These are phyloP conservation scores for Pseudomyrmex flavicornis DNA, from an alignment of 1,140 invertebrate species.

Conservation along the genomic window DNA sequence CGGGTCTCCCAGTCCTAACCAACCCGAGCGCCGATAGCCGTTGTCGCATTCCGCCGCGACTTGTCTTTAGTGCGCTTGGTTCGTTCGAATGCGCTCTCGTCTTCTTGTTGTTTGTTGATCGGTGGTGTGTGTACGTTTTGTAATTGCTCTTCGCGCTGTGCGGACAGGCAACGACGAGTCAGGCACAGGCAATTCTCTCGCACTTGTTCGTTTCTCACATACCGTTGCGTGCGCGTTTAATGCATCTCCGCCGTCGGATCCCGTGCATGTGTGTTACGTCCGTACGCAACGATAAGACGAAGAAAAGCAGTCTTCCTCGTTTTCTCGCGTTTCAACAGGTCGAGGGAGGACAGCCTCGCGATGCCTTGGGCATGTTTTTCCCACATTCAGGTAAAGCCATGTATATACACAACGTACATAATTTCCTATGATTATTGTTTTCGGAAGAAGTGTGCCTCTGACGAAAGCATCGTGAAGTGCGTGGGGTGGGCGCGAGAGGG, in stretches of 20 bases:
- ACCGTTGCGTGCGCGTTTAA: conserved; percentile 45
- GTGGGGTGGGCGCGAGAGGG: not conserved
- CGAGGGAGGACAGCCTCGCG: conserved; percentile 61
- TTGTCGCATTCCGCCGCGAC: conserved; percentile 72
- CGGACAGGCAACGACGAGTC: not conserved
- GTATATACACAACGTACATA: not conserved
- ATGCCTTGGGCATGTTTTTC: conserved; percentile 79
- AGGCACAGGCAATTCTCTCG: not conserved
- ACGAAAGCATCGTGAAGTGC: conserved; percentile 20
- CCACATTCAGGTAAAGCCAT: conserved; percentile 79
- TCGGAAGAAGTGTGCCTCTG: not conserved
- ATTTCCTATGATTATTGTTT: not conserved
- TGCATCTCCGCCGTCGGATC: not conserved
- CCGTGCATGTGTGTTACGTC: conserved; percentile 31
- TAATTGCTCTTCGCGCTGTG: not conserved
- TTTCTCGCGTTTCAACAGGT: not conserved
- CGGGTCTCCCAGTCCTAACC: conserved; percentile 74
- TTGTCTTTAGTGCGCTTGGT: conserved; percentile 65
- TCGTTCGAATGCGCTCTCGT: conserved; percentile 51
- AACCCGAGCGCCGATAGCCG: conserved; percentile 71
- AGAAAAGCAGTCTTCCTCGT: conserved; percentile 11
- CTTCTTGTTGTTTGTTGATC: conserved; percentile 26
- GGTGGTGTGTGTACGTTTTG: conserved; percentile 8
- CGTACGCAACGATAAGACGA: conserved; percentile 47
- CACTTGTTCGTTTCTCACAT: not conserved